These are phyloP conservation scores for Microchirus variegatus DNA, from an alignment of 2,797 vertebrate species.

Conservation along the genomic window DNA sequence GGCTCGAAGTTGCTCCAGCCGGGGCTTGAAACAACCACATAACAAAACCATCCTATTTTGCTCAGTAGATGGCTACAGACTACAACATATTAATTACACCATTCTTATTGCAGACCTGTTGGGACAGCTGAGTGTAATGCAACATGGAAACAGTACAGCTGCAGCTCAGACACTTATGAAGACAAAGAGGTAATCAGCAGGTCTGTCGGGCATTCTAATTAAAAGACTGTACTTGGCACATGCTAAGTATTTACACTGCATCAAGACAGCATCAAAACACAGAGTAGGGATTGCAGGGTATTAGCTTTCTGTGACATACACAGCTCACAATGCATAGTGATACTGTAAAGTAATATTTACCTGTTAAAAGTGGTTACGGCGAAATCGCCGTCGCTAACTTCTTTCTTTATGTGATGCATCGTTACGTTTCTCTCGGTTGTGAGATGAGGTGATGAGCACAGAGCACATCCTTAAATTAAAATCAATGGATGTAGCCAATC, in stretches of 20 bases:
- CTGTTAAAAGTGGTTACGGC: neutral
- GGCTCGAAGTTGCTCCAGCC: too few species aligned
- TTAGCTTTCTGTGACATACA: conserved; percentile 18
- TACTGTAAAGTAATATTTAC: neutral
- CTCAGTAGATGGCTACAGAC: conserved; percentile 20
- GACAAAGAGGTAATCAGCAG: conserved; percentile 61
- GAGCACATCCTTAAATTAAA: conserved; percentile 56
- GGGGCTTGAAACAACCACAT: neutral
- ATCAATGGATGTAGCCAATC: conserved; percentile 49
- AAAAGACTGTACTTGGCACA: conserved; percentile 59
- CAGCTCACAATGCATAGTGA: conserved; percentile 11
- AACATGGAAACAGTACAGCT: conserved; percentile 44
- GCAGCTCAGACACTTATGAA: conserved; percentile 53
- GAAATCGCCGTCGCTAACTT: neutral
- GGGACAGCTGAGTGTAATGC: conserved; percentile 34
- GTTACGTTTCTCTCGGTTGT: conserved; percentile 1
- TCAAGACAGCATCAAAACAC: conserved; percentile 49
- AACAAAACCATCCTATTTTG: neutral
- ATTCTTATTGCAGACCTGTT: conserved; percentile 34
- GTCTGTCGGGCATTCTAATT: conserved; percentile 60
- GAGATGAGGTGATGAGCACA: conserved; percentile 30
- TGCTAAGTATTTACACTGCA: conserved; percentile 51
- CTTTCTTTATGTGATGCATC: neutral
- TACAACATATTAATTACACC: conserved; percentile 33
- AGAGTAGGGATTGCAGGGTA: conserved; percentile 22